These are phyloP conservation scores for Montipora capitata DNA, from an alignment of 92 coral and sea anemone genomes.

Conservation along the genomic window DNA sequence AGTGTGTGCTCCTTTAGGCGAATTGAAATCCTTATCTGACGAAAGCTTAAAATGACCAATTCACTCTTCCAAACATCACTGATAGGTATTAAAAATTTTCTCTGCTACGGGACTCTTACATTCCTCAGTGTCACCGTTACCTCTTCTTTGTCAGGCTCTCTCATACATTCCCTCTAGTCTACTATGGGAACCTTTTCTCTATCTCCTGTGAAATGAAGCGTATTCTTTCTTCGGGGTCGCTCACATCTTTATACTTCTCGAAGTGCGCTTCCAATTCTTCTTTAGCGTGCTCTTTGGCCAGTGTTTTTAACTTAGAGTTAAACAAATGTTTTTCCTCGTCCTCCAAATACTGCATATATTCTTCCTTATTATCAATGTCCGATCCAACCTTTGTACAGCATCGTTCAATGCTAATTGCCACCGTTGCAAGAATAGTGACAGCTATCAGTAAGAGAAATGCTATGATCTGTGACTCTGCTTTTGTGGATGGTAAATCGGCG, in stretches of 20 bases:
- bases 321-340: slow-evolving; percentile 37
- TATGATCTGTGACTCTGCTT: slow-evolving; percentile 34
- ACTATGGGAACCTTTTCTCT: slow-evolving; percentile 6
- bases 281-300: slow-evolving; percentile 43
- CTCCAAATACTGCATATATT: neutral
- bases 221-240: slow-evolving; percentile 1
- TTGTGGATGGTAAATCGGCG: slow-evolving; percentile 6
- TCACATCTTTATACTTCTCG: slow-evolving; percentile 23
- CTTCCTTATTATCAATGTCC: neutral
- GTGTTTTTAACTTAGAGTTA: slow-evolving; percentile 21
- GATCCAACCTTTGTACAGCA: slow-evolving; percentile 19
- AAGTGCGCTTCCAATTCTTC: slow-evolving; percentile 29
- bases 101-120: too few species aligned
- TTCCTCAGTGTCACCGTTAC: too few species aligned
- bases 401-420: slow-evolving; percentile 25
- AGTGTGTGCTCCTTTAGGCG: too few species aligned
- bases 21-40: too few species aligned
- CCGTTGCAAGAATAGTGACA: slow-evolving; percentile 9
- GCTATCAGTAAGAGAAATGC: slow-evolving; percentile 1
- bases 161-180: neutral
- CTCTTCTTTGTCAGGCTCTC: neutral
- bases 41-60: too few species aligned
- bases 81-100: too few species aligned
- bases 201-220: slow-evolving; percentile 17
- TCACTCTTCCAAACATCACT: too few species aligned